Base-by-base conservation (phyloP, 2,888 invertebrate species). In the Ditylenchus weischeri region DNA sequence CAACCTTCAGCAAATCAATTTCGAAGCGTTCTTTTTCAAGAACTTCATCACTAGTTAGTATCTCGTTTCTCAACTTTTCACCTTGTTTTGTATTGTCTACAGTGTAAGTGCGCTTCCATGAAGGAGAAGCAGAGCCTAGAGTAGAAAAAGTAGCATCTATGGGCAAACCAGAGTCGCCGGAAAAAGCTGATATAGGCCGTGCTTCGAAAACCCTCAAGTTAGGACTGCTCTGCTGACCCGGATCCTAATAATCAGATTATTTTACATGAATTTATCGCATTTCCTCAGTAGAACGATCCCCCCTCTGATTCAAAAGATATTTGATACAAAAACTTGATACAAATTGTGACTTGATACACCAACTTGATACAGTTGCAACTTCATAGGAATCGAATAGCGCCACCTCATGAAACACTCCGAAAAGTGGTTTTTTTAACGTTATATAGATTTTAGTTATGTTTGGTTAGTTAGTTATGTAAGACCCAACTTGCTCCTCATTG, bases 41-140 rank as follows among this genome's bases (percentile, higher is more conserved):
- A 0, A 83, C 50, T 64, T 83, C 81, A 10, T 79, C 79, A 43
- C 80, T 79, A 2, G 75, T 78, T 38, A 80, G 62, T 57, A 83
- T 83, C 69, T 79, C 79, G 66, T 83, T 83, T 62, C 78, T 78
- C 4, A 75, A 78, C 10, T 57, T 50, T 50, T 75, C 72, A 50
- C 76, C 69, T 8, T 69, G 21, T 1, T 70, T 74, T 38, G 72
- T 69, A 29, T 54, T 29, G 38, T 79, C 78, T 13, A 81, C 70
- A 18, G 69, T 36, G 63, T 79, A 82, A 0, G 80, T 78, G 38
- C 80, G 65, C 38, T 72, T 73, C 80, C 79, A 79, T 1, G 62
- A 29, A 43, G 50, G 61, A 29, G 61, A 19, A 13, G 49, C 43
- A 29, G 23, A 38, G 1, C 35, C 48, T 47, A 47, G 38, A 15